Evolutionary conservation across 2,113 vertebrate genomes (phyloP), one percentile per base, ranked within the genome.

Genomic region (Barnardius zonarius): DNA sequence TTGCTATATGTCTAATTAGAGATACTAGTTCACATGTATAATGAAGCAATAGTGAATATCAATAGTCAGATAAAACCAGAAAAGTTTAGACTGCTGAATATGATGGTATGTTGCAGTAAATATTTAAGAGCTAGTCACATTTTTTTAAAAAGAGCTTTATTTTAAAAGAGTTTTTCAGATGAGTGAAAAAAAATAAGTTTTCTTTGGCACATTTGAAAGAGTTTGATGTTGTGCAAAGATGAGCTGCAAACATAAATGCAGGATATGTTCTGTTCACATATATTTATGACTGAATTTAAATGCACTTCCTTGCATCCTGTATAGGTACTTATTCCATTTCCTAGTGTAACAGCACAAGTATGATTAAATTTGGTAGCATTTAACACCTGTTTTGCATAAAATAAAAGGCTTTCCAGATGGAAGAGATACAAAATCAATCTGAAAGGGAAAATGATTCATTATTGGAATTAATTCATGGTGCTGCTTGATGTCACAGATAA

Each of bases 331-430:
- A 64, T 86, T 93, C 20, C 5, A 14, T 74, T 92, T 86, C 43
- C 35, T 7, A 61, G 27, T 7, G 23, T 22, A 77, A 62, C 22
- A 44, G 49, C 49, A 66, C 30, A 69, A 84, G 54, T 62, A 41
- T 20, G 27, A 72, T 81, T 63, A 70, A 30, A 72, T 88, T 80
- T 83, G 51, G 64, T 90, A 72, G 48, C 6, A 3, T 88, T 90
- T 90, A 86, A 72, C 68, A 92, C 61, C 61, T 93, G 16, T 59
- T 93, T 94, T 96, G 51, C 73, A 81, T 88, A 90, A 95, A 93
- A 94, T 61, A 81, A 88, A 96, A 68, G 61, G 13, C 78, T 93
- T 92, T 78, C 70, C 88, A 94, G 68, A 68, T 86, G 83, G 64
- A 88, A 82, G 43, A 0, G 1, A 64, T 52, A 78, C 88, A 73